Conservation (phyloP, 1,140 invertebrate genomes). For the Solen grandis region DNA sequence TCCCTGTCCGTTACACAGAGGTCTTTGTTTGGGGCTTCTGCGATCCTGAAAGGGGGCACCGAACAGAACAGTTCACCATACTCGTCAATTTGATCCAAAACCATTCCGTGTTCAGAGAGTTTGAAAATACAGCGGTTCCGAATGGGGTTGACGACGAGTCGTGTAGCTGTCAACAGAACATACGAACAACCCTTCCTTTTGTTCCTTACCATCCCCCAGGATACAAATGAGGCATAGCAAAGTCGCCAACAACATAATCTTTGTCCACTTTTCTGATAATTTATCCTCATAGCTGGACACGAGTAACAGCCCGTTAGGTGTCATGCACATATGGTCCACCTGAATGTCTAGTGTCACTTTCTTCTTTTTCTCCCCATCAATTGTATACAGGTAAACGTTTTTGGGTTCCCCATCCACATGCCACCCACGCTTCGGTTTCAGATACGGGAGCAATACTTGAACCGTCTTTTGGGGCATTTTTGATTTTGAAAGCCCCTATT, state of each 20-base stretch:
- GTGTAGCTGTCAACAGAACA: constrained; percentile 68
- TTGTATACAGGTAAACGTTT: constrained; percentile 59
- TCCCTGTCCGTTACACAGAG: constrained; percentile 62
- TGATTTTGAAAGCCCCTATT: constrained; percentile 57
- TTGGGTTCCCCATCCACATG: constrained; percentile 65
- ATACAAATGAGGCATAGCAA: constrained; percentile 58
- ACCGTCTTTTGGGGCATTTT: constrained; percentile 54
- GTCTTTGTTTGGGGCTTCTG: constrained; percentile 60
- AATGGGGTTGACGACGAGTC: constrained; percentile 53
- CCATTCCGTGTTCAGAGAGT: constrained; percentile 60
- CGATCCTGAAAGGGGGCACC: constrained; percentile 61
- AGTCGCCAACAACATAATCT: constrained; percentile 58
- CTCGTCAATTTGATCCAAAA: constrained; percentile 63
- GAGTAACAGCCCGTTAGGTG: constrained; percentile 56
- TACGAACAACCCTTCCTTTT: constrained; percentile 63
- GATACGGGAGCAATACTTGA: constrained; percentile 66
- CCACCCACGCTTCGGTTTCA: constrained; percentile 65
- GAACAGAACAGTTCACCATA: constrained; percentile 57
- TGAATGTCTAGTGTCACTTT: constrained; percentile 62
- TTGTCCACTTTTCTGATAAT: constrained; percentile 62
- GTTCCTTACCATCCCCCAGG: constrained; percentile 64
- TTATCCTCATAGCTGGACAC: constrained; percentile 67
- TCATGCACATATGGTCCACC: constrained; percentile 60
- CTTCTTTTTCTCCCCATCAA: constrained; percentile 57
- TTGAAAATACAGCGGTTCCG: constrained; percentile 58